Evolutionary conservation across 2,113 vertebrate genomes (phyloP).

Genomic region (Cnemophilus loriae): DNA sequence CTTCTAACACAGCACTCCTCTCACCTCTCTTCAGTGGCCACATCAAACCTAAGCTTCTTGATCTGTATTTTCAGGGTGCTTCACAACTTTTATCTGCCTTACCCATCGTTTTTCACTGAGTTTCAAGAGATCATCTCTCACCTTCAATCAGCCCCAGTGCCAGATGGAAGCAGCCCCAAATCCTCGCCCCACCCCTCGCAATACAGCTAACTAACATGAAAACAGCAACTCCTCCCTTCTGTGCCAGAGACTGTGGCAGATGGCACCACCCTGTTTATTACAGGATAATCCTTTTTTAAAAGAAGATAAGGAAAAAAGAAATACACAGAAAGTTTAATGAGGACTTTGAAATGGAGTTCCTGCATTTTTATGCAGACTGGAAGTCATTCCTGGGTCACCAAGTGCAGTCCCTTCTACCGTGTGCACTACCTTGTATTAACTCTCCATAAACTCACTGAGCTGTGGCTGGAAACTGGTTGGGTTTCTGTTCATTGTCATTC

Average conservation of each 20-base stretch:
- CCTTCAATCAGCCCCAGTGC: slow-evolving; percentile 35
- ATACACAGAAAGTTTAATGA: slow-evolving; percentile 10
- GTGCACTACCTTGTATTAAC: not conserved
- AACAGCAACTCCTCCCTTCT: slow-evolving; percentile 55
- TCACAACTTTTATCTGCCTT: not conserved
- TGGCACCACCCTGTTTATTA: slow-evolving; percentile 51
- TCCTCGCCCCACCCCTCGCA: not conserved
- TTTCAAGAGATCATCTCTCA: slow-evolving; percentile 44
- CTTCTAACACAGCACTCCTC: not conserved
- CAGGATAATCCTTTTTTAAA: slow-evolving; percentile 36
- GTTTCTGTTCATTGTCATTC: not conserved
- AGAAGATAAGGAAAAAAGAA: slow-evolving; percentile 24
- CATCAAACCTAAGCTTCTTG: not conserved
- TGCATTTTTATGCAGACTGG: not conserved
- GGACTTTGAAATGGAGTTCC: not conserved
- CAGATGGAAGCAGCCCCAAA: slow-evolving; percentile 50
- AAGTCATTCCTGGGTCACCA: not conserved
- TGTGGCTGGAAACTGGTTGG: not conserved
- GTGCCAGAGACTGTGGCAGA: slow-evolving; percentile 47
- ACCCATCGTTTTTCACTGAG: not conserved
- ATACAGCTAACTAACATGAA: slow-evolving; percentile 33
- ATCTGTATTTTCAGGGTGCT: not conserved
- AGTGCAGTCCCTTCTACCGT: not conserved
- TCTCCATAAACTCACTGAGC: not conserved
- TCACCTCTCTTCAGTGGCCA: not conserved